A percentile compares a stretch with the other conserved stretches of the same genome.
Conservation (phyloP, 2,113 vertebrate species). For the Sigmodon hispidus region DNA sequence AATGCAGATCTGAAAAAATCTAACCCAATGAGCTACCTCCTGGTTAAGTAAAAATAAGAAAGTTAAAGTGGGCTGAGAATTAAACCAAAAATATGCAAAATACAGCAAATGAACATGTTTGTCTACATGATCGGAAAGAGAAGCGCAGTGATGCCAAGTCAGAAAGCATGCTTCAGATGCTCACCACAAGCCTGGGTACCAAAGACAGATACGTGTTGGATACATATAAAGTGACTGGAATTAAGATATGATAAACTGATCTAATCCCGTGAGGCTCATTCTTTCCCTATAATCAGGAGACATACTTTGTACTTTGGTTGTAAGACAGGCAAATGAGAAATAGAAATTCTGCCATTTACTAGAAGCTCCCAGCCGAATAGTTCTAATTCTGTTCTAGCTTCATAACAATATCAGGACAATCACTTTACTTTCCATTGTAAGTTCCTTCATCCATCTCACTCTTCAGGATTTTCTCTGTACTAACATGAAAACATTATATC, state of each 20-base stretch:
- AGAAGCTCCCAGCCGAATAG: not conserved
- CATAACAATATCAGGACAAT: not conserved
- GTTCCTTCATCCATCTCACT: not conserved
- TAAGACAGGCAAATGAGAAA: not conserved
- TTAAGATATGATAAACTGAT: not conserved
- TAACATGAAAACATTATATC: not conserved
- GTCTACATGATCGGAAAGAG: not conserved
- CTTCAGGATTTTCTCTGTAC: not conserved
- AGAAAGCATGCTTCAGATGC: not conserved
- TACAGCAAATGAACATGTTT: not conserved
- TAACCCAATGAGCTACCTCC: not conserved
- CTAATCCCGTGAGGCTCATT: not conserved
- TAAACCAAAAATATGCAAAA: not conserved
- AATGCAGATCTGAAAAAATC: not conserved
- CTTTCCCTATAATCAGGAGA: not conserved
- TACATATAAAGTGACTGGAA: not conserved
- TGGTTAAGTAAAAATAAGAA: not conserved
- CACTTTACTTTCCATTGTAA: not conserved
- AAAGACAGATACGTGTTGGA: not conserved
- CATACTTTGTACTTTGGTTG: not conserved
- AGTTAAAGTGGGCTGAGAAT: not conserved
- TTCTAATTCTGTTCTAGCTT: constrained; percentile 4
- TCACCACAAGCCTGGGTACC: not conserved
- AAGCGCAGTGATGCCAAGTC: not conserved
- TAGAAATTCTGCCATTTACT: not conserved